These are phyloP conservation scores for Hippopotamyrus pictus DNA, from an alignment of 2,797 vertebrate species.

Conservation along the genomic window DNA sequence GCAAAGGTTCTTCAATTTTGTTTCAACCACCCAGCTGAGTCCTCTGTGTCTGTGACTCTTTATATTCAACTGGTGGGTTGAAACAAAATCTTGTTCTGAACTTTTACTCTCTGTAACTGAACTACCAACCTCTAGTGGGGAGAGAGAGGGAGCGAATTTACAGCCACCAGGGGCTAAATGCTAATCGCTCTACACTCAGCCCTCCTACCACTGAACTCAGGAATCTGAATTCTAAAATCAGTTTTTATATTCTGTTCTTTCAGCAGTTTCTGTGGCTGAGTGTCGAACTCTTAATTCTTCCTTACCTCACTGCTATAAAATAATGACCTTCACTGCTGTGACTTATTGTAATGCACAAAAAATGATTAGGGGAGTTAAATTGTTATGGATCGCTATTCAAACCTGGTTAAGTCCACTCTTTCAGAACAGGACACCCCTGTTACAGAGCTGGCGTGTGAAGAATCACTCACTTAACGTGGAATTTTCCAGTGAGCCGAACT, in stretches of 20 bases:
- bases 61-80: background rate
- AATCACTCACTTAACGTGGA: background rate
- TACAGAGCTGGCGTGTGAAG: background rate
- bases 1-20: background rate
- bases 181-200: background rate
- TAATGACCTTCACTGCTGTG: background rate
- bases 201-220: background rate
- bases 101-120: background rate
- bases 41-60: background rate
- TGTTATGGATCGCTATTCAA: background rate
- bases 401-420: background rate
- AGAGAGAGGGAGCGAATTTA: background rate
- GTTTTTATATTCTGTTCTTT: background rate
- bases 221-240: background rate
- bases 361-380: background rate
- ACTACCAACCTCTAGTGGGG: background rate
- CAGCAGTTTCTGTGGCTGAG: background rate
- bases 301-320: background rate
- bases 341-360: background rate
- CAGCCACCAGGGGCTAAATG: background rate
- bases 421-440: background rate
- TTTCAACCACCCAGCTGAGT: background rate
- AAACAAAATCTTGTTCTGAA: background rate
- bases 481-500: background rate
- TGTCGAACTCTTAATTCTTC: background rate